These are phyloP conservation scores for Physeter macrocephalus DNA, from an alignment of 2,113 vertebrate species.

Conservation along the genomic window DNA sequence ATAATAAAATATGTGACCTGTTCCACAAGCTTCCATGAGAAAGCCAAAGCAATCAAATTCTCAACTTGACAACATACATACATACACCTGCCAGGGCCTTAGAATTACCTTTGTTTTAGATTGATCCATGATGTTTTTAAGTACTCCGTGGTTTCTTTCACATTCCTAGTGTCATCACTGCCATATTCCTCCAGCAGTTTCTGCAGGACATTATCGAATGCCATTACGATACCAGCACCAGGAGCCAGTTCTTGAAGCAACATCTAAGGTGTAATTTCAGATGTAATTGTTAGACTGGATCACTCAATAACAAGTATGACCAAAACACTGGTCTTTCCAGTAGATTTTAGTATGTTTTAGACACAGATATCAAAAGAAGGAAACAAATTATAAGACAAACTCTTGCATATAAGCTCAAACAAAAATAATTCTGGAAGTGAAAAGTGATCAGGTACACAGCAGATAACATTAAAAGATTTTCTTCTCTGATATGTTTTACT, in stretches of 20 bases:
- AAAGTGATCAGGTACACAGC: not conserved
- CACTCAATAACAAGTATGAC: not conserved
- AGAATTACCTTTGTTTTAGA: conserved; percentile 89
- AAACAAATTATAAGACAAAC: not conserved
- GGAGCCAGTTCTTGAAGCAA: conserved; percentile 90
- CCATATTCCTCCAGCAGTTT: conserved; percentile 91
- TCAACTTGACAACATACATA: not conserved
- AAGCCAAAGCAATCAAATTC: not conserved
- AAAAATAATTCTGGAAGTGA: not conserved
- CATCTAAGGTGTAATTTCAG: conserved; percentile 76
- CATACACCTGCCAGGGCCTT: not conserved
- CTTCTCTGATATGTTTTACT: not conserved
- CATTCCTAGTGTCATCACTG: conserved; percentile 90
- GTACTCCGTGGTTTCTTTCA: conserved; percentile 92
- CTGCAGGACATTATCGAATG: conserved; percentile 91
- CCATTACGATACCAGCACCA: conserved; percentile 84
- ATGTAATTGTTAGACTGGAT: not conserved
- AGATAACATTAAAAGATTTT: not conserved
- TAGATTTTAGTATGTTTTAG: not conserved
- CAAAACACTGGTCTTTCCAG: not conserved
- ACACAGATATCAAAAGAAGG: not conserved
- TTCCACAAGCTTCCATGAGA: not conserved
- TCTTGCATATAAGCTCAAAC: not conserved
- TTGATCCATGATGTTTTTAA: conserved; percentile 88
- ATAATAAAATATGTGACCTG: not conserved